Evolutionary conservation across 2,797 vertebrate genomes (phyloP), one percentile per base, ranked within the genome.

Genomic region (Strix occidentalis): DNA sequence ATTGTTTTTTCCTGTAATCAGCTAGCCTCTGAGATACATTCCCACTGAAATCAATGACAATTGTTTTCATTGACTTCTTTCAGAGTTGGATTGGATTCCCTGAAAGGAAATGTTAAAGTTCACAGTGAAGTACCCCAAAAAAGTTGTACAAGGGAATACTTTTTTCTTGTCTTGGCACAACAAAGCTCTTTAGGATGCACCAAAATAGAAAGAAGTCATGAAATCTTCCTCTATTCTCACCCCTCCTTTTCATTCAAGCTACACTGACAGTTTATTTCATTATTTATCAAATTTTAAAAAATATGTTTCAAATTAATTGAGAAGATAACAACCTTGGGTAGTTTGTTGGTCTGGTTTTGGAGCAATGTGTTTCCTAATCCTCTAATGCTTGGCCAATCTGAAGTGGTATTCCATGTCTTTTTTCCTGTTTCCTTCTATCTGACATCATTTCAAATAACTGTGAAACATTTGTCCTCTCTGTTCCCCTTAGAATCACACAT

Each of bases 11-110:
- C 68, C 54, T 95, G 48, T 93, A 89, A 87, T 81, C 72, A 86
- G 64, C 74, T 87, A 69, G 78, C 65, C 80, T 93, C 76, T 95
- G 71, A 91, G 65, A 81, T 25, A 61, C 56, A 53, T 90, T 89
- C 71, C 60, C 90, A 83, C 68, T 91, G 80, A 96, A 96, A 89
- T 87, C 53, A 93, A 64, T 83, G 54, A 87, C 60, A 93, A 41
- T 80, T 8, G 58, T 95, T 94, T 95, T 89, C 78, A 95, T 76
- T 90, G 71, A 95, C 88, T 87, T 93, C 68, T 82, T 90, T 89
- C 64, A 80, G 84, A 91, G 68, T 54, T 90, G 61, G 26, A 60
- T 71, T 84, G n/a, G 29, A 39, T 94, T 90, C 60, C 53, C 57
- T 89, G 58, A 70, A 87, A 91, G 58, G 58, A 87, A 91, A 90